Conservation (phyloP, 2,888 invertebrate species). For the Drosophila gaucha region DNA sequence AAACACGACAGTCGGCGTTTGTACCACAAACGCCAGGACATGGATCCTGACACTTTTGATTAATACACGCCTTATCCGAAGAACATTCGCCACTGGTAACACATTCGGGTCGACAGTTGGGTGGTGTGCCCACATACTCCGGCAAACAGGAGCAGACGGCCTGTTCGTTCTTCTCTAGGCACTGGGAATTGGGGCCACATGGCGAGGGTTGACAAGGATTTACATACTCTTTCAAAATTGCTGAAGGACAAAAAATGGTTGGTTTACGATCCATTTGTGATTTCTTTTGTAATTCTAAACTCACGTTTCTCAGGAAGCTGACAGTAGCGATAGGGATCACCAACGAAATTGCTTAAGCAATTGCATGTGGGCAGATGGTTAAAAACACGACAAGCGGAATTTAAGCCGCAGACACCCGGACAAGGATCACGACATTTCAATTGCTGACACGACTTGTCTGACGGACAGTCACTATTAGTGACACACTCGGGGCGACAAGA, state of each 20-base stretch:
- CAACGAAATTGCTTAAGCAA: conserved; percentile 89
- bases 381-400: conserved; percentile 89
- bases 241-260: conserved; percentile 43
- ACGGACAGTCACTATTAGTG: conserved; percentile 91
- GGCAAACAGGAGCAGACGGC: conserved; percentile 88
- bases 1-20: conserved; percentile 89
- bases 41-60: conserved; percentile 88
- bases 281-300: conserved; percentile 83
- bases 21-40: conserved; percentile 87
- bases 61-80: conserved; percentile 87
- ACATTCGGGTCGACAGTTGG: conserved; percentile 89
- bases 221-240: conserved; percentile 80
- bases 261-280: not conserved
- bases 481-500: conserved; percentile 91
- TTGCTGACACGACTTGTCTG: conserved; percentile 89
- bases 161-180: conserved; percentile 87
- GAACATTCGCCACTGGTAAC: conserved; percentile 88
- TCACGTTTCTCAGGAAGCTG: conserved; percentile 85
- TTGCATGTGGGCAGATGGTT: conserved; percentile 90
- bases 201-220: conserved; percentile 88
- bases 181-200: conserved; percentile 89
- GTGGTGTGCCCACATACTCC: conserved; percentile 87
- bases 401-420: conserved; percentile 90
- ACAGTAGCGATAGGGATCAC: conserved; percentile 91
- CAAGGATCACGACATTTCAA: conserved; percentile 93